Percentiles rank a stretch among this genome's conserved stretches.
These are phyloP conservation scores for Drosophila ironensis DNA, from an alignment of 1,140 invertebrate genomes.

Conservation along the genomic window DNA sequence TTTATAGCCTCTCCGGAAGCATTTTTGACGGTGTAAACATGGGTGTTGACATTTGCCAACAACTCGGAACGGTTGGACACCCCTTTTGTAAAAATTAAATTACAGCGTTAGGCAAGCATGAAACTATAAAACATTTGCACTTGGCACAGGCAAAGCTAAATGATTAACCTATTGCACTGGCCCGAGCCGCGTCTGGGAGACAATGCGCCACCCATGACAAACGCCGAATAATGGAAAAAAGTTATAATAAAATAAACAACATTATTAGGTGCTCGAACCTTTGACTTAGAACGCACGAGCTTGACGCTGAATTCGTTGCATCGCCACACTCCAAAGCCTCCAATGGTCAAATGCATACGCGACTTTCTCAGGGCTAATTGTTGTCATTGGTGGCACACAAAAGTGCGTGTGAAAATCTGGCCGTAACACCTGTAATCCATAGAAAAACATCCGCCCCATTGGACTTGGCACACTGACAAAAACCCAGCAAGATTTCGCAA, in stretches of 20 bases:
- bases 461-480: not conserved
- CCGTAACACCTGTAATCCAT: slow-evolving; percentile 7
- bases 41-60: too few relatives aligned
- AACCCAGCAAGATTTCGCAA: too few relatives aligned
- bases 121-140: slow-evolving; percentile 57
- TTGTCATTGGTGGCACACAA: slow-evolving; percentile 34
- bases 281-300: slow-evolving; percentile 1
- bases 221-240: not conserved
- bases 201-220: slow-evolving; percentile 5
- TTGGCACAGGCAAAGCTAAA: slow-evolving; percentile 46
- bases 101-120: slow-evolving; percentile 49
- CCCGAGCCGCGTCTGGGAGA: slow-evolving; percentile 2
- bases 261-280: not conserved
- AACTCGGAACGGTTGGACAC: too few relatives aligned
- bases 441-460: slow-evolving; percentile 37
- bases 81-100: slow-evolving; percentile 61
- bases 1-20: too few relatives aligned
- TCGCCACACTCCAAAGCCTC: not conserved
- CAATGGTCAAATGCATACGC: slow-evolving; percentile 31
- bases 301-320: too few relatives aligned
- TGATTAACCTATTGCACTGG: slow-evolving; percentile 58
- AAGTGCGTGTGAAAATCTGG: slow-evolving; percentile 64
- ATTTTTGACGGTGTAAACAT: too few relatives aligned
- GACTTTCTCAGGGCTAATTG: slow-evolving; percentile 42
- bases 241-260: not conserved